Conservation (phyloP, 1,140 invertebrate genomes). For the Camponotus vicinus region DNA sequence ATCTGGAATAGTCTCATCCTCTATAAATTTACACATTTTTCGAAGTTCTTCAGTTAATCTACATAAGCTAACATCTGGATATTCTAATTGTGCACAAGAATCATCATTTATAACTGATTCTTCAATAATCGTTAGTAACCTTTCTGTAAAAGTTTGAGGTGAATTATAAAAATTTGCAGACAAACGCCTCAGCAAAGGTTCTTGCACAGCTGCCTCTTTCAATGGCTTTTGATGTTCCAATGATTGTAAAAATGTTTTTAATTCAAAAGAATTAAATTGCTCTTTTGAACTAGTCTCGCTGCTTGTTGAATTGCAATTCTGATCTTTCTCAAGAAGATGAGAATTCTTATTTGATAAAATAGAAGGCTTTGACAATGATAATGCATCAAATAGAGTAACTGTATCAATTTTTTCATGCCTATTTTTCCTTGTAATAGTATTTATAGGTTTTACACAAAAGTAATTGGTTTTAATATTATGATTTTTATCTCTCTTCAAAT, state of each 20-base stretch:
- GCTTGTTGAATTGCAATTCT: not conserved
- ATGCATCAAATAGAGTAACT: not conserved
- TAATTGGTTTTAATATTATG: slow-evolving; percentile 43
- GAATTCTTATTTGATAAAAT: not conserved
- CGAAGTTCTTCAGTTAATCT: slow-evolving; percentile 80
- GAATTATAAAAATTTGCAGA: slow-evolving; percentile 76
- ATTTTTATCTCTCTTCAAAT: slow-evolving; percentile 43
- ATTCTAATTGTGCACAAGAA: slow-evolving; percentile 14
- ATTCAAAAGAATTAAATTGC: slow-evolving; percentile 11
- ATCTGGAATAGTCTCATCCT: slow-evolving; percentile 80
- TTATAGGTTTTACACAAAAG: not conserved
- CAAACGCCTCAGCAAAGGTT: slow-evolving; percentile 72
- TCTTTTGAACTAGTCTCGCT: not conserved
- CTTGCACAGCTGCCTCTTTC: slow-evolving; percentile 4
- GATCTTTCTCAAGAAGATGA: not conserved
- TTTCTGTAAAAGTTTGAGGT: slow-evolving; percentile 78
- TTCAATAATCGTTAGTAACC: slow-evolving; percentile 80
- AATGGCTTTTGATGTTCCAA: slow-evolving; percentile 34
- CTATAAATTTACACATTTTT: slow-evolving; percentile 81
- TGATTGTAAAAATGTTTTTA: slow-evolving; percentile 53
- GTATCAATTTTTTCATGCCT: not conserved
- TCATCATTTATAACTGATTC: slow-evolving; percentile 72
- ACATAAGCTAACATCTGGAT: slow-evolving; percentile 72
- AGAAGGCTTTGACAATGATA: not conserved
- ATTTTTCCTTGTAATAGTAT: not conserved